These are phyloP conservation scores for Puntigrus tetrazona DNA, from an alignment of 2,113 vertebrate species.

Conservation along the genomic window DNA sequence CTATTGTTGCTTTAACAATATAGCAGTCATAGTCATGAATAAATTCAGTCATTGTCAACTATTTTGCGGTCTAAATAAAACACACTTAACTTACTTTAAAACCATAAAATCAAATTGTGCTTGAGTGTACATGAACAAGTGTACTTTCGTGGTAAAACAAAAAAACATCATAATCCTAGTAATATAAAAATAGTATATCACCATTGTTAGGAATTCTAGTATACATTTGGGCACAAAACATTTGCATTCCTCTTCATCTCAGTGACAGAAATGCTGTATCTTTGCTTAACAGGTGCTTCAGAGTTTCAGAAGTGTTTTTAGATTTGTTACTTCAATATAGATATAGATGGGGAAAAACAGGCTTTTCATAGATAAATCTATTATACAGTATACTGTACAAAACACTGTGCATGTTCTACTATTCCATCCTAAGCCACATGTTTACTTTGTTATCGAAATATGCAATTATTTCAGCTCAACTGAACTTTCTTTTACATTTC, in stretches of 20 bases:
- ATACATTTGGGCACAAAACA: background rate
- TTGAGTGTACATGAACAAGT: no score
- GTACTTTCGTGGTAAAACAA: no score
- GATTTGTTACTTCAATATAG: background rate
- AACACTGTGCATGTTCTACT: no score
- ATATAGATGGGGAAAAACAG: background rate
- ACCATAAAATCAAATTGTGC: no score
- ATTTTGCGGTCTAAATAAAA: no score
- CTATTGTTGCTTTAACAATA: no score
- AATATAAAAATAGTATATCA: background rate
- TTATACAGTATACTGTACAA: background rate
- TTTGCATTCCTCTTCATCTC: background rate
- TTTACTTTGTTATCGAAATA: background rate
- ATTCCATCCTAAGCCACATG: no score
- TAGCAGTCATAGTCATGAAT: no score
- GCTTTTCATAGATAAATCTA: background rate
- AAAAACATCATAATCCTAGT: background rate
- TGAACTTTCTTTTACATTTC: constrained; percentile 44
- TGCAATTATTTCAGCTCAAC: background rate
- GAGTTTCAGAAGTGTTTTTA: background rate
- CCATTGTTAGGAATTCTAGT: background rate
- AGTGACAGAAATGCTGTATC: background rate
- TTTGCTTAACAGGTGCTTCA: background rate
- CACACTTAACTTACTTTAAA: no score
- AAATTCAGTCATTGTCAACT: no score